Evolutionary conservation across 2,797 vertebrate genomes (phyloP).

Genomic region (Rhinophrynus dorsalis): DNA sequence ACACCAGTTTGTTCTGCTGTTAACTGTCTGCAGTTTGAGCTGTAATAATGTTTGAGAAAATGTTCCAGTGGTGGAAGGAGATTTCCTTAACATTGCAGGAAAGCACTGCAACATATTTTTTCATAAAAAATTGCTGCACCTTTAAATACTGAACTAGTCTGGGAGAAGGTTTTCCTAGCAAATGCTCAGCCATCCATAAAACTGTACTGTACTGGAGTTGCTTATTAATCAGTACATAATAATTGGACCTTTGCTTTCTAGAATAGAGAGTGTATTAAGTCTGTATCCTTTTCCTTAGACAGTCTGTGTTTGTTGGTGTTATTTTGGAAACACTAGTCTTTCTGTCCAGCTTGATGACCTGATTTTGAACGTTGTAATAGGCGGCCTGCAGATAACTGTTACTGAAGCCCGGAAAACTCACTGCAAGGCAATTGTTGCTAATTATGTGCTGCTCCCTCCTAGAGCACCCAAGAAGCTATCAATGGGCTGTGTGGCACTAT

Average conservation of each 20-base stretch:
- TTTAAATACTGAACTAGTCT: no score
- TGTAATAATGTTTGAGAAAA: no score
- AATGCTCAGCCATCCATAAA: conserved; percentile 24
- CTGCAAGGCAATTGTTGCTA: conserved; percentile 61
- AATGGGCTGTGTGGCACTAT: no score
- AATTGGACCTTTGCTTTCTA: conserved; percentile 33
- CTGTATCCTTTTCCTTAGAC: conserved; percentile 29
- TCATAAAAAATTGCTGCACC: no score
- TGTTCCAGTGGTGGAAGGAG: no score
- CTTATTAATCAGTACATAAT: not conserved
- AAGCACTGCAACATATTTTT: no score
- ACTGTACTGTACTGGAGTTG: conserved; percentile 2
- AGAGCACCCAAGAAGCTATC: no score
- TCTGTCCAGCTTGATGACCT: conserved; percentile 57
- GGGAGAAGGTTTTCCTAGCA: not conserved
- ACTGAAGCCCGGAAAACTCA: conserved; percentile 62
- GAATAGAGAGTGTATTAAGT: conserved; percentile 18
- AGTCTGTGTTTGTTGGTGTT: conserved; percentile 53
- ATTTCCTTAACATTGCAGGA: no score
- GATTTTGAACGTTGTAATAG: conserved; percentile 53
- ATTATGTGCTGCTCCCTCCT: no score
- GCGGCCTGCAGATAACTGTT: conserved; percentile 53
- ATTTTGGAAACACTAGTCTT: conserved; percentile 51
- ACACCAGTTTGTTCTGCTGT: no score
- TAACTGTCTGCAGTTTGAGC: no score